Conservation (phyloP, 2,113 vertebrate genomes). For the Pteronura brasiliensis region DNA sequence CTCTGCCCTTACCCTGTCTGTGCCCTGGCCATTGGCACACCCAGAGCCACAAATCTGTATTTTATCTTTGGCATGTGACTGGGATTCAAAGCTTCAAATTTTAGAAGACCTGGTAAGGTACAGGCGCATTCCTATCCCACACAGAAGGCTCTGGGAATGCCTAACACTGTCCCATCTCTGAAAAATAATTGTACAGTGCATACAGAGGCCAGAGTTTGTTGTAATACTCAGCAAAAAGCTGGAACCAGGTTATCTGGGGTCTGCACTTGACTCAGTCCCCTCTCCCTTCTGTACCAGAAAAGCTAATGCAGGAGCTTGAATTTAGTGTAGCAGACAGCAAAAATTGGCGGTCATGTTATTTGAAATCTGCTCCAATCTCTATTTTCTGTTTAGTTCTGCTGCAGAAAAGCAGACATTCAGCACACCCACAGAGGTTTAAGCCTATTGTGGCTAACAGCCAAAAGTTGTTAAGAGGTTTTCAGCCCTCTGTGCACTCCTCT, state of each 20-base stretch:
- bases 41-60: background rate
- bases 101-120: background rate
- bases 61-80: background rate
- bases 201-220: background rate
- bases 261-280: background rate
- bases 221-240: background rate
- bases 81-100: background rate
- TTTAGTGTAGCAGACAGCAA: background rate
- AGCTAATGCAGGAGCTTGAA: background rate
- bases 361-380: background rate
- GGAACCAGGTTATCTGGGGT: background rate
- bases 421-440: background rate
- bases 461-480: background rate
- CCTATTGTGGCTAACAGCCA: background rate
- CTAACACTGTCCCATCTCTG: background rate
- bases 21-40: background rate
- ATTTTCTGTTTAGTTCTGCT: background rate
- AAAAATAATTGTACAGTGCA: background rate
- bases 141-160: background rate
- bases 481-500: background rate
- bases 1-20: background rate
- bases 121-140: background rate
- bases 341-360: background rate
- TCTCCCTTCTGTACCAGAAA: background rate
- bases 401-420: background rate